Base-by-base conservation (phyloP, 2,888 invertebrate species). In the Trissolcus brochymenae region DNA sequence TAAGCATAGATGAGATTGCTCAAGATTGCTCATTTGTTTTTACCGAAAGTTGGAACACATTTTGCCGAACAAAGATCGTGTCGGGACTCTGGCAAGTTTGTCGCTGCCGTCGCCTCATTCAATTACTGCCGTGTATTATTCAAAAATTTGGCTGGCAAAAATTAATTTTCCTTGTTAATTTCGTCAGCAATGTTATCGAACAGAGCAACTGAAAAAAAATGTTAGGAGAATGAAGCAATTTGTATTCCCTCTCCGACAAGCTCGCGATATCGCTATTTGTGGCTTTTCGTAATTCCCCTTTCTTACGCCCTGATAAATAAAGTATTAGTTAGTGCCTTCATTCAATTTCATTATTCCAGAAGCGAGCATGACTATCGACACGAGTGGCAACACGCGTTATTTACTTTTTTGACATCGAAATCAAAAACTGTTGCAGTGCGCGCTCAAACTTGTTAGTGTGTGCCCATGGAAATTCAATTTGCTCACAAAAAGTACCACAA, bases 271-370 rank as follows among this genome's bases (percentile, higher is more conserved):
- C 71, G 70, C 60, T 72, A 71, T 72, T 71, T 71, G 71, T 71
- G 41, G 50, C 66, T 76, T 71, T 76, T 72, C 41, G 41, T 57
- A 21, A 62, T 71, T 76, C 71, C 76, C 76, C 76, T 70, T 65
- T 62, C 76, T 62, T 62, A 46, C 57, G 65, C 46, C 66, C 59
- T 71, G 76, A 76, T 76, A 76, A 76, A 76, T 76, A 76, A 76
- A 76, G 66, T 71, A 76, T 71, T 76, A 66, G 66, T 61, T 72
- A 71, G 67, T 57, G 66, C 51, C 35, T 62, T 67, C 57, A 71
- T 71, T 66, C 70, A 71, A 71, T 71, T 66, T 71, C 61, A 76
- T 76, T 71, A 71, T 71, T 71, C 65, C 46, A 65, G 56, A 54
- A 64, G 59, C 62, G 59, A 65, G 68, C 70, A 25, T 53, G 55